phyloP scores from a whole-genome alignment of 2,888 invertebrate genomes.

The Belgica antarctica region DNA sequence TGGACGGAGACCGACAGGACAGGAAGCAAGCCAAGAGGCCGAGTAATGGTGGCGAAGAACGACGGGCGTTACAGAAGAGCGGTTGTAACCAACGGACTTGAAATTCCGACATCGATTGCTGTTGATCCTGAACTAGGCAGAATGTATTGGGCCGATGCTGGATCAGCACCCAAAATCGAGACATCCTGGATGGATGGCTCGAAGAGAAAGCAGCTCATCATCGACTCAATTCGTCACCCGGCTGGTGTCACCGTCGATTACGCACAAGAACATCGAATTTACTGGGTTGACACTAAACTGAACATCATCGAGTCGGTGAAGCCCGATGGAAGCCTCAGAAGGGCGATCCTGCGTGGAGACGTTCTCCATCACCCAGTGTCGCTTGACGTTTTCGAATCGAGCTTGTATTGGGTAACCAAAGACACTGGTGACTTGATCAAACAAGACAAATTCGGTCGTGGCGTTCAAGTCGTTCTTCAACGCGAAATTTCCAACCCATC shows the following conservation, averaged over 20 bases:
- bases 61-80: constrained; percentile 87
- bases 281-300: constrained; percentile 94
- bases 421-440: constrained; percentile 81
- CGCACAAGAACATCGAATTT: constrained; percentile 82
- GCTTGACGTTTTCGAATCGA: constrained; percentile 90
- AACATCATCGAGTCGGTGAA: constrained; percentile 85
- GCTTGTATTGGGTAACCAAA: constrained; percentile 89
- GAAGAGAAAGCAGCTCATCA: constrained; percentile 75
- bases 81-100: constrained; percentile 73
- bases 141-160: constrained; percentile 93
- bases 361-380: constrained; percentile 75
- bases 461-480: constrained; percentile 79
- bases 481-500: constrained; percentile 82
- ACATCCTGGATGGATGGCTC: constrained; percentile 96
- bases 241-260: constrained; percentile 88
- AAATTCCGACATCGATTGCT: constrained; percentile 83
- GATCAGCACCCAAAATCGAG: constrained; percentile 89
- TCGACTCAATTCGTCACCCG: constrained; percentile 80
- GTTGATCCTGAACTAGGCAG: constrained; percentile 82
- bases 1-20: constrained; percentile 85
- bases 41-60: constrained; percentile 81
- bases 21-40: constrained; percentile 71
- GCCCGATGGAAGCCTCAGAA: constrained; percentile 75
- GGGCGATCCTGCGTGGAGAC: constrained; percentile 71
- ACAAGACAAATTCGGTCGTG: constrained; percentile 96